A percentile compares a stretch with the other conserved stretches of the same genome.
These are phyloP conservation scores for Parnassius apollo DNA, from an alignment of 2,888 invertebrate genomes.

Conservation along the genomic window DNA sequence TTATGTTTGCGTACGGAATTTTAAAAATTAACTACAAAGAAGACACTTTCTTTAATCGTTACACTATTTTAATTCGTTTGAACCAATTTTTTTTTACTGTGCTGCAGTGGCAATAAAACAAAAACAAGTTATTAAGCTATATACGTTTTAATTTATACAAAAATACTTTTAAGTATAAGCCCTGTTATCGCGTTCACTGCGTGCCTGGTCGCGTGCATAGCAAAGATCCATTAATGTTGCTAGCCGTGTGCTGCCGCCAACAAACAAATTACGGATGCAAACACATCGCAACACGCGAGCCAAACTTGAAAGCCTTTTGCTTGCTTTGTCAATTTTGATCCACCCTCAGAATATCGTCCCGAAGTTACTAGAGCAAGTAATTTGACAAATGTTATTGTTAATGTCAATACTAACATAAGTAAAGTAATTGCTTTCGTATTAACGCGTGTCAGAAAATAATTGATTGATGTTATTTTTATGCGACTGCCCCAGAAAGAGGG, in stretches of 20 bases:
- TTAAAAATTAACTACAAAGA: too few relatives aligned
- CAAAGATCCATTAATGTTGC: slow-evolving; percentile 76
- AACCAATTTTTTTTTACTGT: too few relatives aligned
- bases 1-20: too few relatives aligned
- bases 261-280: slow-evolving; percentile 81
- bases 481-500: too few relatives aligned
- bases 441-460: slow-evolving; percentile 48
- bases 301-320: slow-evolving; percentile 73
- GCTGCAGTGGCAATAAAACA: too few relatives aligned
- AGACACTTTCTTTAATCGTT: too few relatives aligned
- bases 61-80: too few relatives aligned
- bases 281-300: slow-evolving; percentile 77
- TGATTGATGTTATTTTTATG: slow-evolving; percentile 29
- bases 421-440: slow-evolving; percentile 64
- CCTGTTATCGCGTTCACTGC: slow-evolving; percentile 39
- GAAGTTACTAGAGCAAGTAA: slow-evolving; percentile 42
- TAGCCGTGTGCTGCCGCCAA: slow-evolving; percentile 72
- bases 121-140: too few relatives aligned
- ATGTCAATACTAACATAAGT: slow-evolving; percentile 65
- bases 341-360: slow-evolving; percentile 46
- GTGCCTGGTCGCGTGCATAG: slow-evolving; percentile 65
- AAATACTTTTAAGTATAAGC: slow-evolving; percentile 43
- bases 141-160: slow-evolving; percentile 28
- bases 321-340: slow-evolving; percentile 72
- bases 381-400: slow-evolving; percentile 76